Conservation (phyloP, 92 coral and sea anemone genomes). For the Parazoanthus darwini region DNA sequence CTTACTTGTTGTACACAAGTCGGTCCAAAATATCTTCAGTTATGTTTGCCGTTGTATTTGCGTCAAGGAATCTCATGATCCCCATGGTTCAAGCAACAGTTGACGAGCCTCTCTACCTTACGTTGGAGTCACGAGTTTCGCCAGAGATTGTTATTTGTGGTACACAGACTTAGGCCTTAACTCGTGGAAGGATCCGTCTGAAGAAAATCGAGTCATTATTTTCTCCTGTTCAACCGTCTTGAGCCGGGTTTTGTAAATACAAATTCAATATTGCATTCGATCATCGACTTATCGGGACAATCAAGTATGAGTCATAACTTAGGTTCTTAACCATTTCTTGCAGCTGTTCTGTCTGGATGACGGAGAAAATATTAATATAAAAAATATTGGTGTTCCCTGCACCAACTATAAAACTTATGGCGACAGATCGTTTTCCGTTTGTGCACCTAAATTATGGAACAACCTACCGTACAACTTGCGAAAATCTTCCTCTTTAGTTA, state of each 20-base stretch:
- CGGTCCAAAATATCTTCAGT: constrained; percentile 71
- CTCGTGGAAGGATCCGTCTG: background rate
- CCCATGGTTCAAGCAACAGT: background rate
- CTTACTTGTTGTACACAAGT: constrained; percentile 84
- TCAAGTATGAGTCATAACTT: background rate
- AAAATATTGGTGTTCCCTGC: too few relatives aligned
- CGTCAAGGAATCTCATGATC: constrained; percentile 12
- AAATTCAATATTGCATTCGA: background rate
- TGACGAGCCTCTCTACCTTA: background rate
- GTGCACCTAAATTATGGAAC: too few relatives aligned
- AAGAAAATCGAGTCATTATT: background rate
- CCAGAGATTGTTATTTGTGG: background rate
- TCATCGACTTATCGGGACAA: constrained; percentile 15
- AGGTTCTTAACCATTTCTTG: background rate
- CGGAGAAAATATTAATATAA: too few relatives aligned
- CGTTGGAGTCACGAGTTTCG: too few relatives aligned
- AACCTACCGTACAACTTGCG: too few relatives aligned
- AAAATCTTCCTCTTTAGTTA: too few relatives aligned
- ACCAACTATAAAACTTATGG: too few relatives aligned
- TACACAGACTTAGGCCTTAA: too few relatives aligned
- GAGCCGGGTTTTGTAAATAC: background rate
- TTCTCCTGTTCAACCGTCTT: background rate
- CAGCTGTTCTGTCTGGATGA: background rate
- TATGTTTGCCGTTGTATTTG: constrained; percentile 53
- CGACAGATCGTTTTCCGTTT: too few relatives aligned